Base-by-base conservation (phyloP, 2,888 invertebrate species). In the Melolontha melolontha region DNA sequence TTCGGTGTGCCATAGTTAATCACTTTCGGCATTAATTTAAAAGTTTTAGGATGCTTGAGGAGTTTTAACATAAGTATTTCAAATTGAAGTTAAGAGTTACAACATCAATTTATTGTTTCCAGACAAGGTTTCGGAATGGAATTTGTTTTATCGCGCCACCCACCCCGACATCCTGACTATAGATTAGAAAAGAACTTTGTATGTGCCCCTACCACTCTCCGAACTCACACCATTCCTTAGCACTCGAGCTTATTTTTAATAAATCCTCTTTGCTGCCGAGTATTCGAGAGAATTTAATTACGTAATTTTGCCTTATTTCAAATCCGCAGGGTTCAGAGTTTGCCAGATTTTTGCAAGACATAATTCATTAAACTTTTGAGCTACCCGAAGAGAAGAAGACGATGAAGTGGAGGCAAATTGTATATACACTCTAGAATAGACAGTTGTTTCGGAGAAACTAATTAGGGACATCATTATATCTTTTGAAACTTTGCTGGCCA, bases 21-120 rank as follows among this genome's bases (percentile, higher is more conserved):
- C 44, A 54, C 57, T 57, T 66, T 66, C 66, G 39, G 49, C 52
- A 63, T 63, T 63, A 67, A 64, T 64, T 64, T 67, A 47, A 64
- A 64, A 41, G 51, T 67, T 63, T 59, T 14, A 12, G 49, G 55
- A 52, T 59, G 40, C 27, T 57, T 66, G 49, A 57, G 39, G 49
- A 66, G 50, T 66, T 66, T 66, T 57, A 57, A 27, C 66, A 49
- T 51, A 27, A 50, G 66, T 65, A 27, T 44, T 54, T 41, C 29
- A 42, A 52, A 65, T 65, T 54, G 54, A 65, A 65, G 42, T 65
- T 52, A 44, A 29, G 54, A 40, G 40, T 39, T 49, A 62, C 47
- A 62, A 29, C 44, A 42, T 54, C 65, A 65, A 65, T 65, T 65
- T 65, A 65, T 65, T 29, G 54, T 65, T 39, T n/a, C 10, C 14